Conservation (phyloP, 2,888 invertebrate species). For the Abrostola tripartita region DNA sequence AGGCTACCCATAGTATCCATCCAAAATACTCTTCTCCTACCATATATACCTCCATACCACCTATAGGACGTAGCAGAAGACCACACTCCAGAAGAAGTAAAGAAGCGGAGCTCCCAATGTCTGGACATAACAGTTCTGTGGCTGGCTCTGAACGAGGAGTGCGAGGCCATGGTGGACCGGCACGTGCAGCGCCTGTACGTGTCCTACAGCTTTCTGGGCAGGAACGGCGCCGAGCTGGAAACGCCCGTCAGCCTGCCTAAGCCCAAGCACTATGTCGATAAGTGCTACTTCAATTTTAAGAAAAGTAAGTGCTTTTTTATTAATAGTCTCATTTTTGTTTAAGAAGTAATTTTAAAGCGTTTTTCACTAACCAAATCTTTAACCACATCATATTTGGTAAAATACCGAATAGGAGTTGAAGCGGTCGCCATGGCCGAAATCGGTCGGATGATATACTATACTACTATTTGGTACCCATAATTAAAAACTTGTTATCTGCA, state of each 20-base stretch:
- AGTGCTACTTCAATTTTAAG: slow-evolving; percentile 72
- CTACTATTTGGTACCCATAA: too few relatives aligned
- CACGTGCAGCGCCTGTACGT: slow-evolving; percentile 68
- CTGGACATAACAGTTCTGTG: slow-evolving; percentile 72
- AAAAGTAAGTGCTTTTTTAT: slow-evolving; percentile 63
- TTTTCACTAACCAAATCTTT: too few relatives aligned
- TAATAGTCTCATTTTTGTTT: neutral
- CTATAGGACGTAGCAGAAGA: slow-evolving; percentile 19
- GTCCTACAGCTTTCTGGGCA: slow-evolving; percentile 71
- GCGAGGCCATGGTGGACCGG: slow-evolving; percentile 68
- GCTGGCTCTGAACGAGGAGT: slow-evolving; percentile 75
- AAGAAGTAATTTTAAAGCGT: neutral
- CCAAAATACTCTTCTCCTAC: too few relatives aligned
- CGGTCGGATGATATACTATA: too few relatives aligned
- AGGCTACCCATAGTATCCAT: too few relatives aligned
- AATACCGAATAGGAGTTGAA: too few relatives aligned
- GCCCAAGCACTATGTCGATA: slow-evolving; percentile 70
- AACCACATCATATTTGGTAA: too few relatives aligned
- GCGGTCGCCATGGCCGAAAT: too few relatives aligned
- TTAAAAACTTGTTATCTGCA: too few relatives aligned
- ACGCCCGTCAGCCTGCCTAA: slow-evolving; percentile 74
- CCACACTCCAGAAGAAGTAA: neutral
- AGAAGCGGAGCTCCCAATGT: slow-evolving; percentile 24
- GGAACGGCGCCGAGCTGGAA: slow-evolving; percentile 71
- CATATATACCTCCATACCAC: neutral